A percentile compares a stretch with the other conserved stretches of the same genome.
phyloP scores from a whole-genome alignment of 2,113 vertebrate genomes.

The Cryptotis parvus region DNA sequence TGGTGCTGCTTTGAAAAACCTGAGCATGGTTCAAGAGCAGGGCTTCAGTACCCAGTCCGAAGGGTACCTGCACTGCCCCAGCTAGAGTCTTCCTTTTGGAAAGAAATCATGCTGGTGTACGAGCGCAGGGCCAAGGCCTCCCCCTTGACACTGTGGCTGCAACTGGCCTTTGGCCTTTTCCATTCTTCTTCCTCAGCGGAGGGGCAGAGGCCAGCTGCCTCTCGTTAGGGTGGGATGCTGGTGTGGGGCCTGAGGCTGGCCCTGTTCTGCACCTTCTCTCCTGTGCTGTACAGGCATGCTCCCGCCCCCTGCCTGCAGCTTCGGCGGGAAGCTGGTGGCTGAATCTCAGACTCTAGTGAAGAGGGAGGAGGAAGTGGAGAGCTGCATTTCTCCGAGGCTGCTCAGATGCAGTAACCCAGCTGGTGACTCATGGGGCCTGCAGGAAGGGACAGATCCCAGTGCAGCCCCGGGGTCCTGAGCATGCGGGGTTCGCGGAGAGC shows the following conservation, averaged over 20 bases:
- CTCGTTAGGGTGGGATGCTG: neutral
- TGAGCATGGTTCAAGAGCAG: conserved; percentile 5
- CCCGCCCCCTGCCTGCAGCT: neutral
- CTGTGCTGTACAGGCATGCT: neutral
- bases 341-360: conserved; percentile 1
- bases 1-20: neutral
- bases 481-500: neutral
- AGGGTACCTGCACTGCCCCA: too few species aligned
- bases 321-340: neutral
- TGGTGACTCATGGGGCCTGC: too few species aligned
- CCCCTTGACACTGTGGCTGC: neutral
- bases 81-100: too few species aligned
- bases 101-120: too few species aligned
- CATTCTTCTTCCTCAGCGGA: neutral
- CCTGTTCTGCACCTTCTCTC: neutral
- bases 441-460: neutral
- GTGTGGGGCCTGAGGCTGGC: neutral
- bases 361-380: neutral
- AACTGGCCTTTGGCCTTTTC: conserved; percentile 47
- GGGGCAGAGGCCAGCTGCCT: too few species aligned
- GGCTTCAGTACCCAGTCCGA: neutral
- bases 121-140: too few species aligned
- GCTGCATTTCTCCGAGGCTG: neutral
- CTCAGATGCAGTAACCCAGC: too few species aligned
- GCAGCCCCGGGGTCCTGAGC: neutral